phyloP scores from a whole-genome alignment of 2,113 vertebrate species.

The Pygoscelis adeliae region DNA sequence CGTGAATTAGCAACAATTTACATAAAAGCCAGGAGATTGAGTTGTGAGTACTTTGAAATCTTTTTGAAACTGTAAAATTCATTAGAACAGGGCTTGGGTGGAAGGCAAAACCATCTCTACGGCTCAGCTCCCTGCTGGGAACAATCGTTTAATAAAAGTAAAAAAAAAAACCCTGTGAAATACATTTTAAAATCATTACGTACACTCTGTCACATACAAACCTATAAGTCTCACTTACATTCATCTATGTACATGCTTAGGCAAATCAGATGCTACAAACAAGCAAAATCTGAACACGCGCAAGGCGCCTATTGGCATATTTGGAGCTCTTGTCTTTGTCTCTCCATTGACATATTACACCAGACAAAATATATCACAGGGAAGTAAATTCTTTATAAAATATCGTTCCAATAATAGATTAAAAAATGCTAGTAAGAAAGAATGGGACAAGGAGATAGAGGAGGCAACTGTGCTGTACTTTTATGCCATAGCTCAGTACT shows the following conservation, averaged over 20 bases:
- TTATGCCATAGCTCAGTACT: not conserved
- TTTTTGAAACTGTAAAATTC: not conserved
- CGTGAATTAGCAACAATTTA: not conserved
- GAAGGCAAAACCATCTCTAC: not conserved
- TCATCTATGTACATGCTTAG: not conserved
- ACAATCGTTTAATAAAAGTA: not conserved
- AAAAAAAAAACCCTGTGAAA: not conserved
- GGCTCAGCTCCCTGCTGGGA: not conserved
- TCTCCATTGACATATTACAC: accelerated
- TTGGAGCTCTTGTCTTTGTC: not conserved
- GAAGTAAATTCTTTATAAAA: not conserved
- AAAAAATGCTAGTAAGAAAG: not conserved
- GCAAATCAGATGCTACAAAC: not conserved
- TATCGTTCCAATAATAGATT: not conserved
- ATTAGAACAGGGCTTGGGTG: not conserved
- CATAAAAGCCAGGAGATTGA: not conserved
- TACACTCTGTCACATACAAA: not conserved
- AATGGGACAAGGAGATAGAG: not conserved
- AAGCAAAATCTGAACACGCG: accelerated
- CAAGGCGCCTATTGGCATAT: accelerated
- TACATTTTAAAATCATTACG: not conserved
- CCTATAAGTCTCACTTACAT: not conserved
- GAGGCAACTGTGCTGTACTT: not conserved
- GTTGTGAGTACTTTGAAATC: not conserved
- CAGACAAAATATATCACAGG: not conserved